Base-by-base conservation (phyloP, 2,797 vertebrate species). In the Mormyrus proboscirostris region DNA sequence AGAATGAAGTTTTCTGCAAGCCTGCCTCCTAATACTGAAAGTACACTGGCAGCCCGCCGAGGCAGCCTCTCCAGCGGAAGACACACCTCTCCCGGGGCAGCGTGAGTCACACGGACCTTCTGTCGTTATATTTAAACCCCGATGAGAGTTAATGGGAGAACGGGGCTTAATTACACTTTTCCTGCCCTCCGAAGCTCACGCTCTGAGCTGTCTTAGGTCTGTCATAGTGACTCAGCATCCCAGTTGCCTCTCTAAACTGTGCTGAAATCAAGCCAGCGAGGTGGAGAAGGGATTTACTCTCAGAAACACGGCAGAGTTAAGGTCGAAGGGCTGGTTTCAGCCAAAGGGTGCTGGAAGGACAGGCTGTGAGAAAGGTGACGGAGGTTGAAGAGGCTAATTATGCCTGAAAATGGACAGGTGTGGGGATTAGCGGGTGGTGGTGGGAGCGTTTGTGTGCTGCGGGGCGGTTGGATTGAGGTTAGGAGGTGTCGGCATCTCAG, bases 361-460 rank as follows among this genome's bases (percentile, higher is more conserved):
- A 82, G 76, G 41, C 83, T 53, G 38, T 62, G 29, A 87, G 55
- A 87, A 44, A 44, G 38, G 86, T 44, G 86, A 29, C 38, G 3
- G 38, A 59, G 53, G 55, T 25, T 57, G 55, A 87, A 57, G 55
- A 87, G 86, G 86, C 51, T 59, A 59, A 87, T 62, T 57, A 57
- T 44, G n/a, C 53, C 83, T 51, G 49, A 86, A 86, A 86, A 86
- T 85, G 83, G 83, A 85, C 49, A 85, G 83, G 83, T 85, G 83
- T 82, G 76, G 76, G 76, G 41, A 9, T 82, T 82, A 47, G 76
- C 16, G 7, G 76, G 76, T 33, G 41, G 41, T 22, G 41, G 38
- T n/a, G 2, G 76, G 76, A 44, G 41, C 38, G 19, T 41, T 82
- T 47, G 41, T 47, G 29, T 87, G 86, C 33, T n/a, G 16, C 3